Base-by-base conservation (phyloP, 1,140 invertebrate species). In the Sitobion miscanthi region DNA sequence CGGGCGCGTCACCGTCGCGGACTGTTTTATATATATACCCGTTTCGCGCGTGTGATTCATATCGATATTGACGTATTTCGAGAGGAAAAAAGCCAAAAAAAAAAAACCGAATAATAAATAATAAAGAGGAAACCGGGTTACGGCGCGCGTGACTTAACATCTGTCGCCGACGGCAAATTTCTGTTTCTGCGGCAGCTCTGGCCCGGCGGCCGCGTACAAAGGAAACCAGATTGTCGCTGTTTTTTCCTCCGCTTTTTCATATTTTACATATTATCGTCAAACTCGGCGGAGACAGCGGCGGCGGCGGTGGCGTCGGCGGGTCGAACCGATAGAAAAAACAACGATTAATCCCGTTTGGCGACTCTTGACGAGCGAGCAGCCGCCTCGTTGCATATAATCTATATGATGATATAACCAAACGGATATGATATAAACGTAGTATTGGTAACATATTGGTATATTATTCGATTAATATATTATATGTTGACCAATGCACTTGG, bases 81-180 rank as follows among this genome's bases (percentile, higher is more conserved):
- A 42, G 30, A 62, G 5, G 25, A 57, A 88, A 52, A 57, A 21
- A 9, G 30, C 17, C 25, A 57, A 35, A 88, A 54, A 52, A 14
- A 54, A 54, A 62, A 62, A 62, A 30, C 62, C 20, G 20, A 54
- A 52, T 21, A 69, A 90, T 62, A 62, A 90, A 90, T 57, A 62
- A 90, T 90, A 90, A 90, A 90, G 57, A 69, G 89, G 88, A 57
- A 57, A 90, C 89, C 89, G 38, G 89, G 38, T 45, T 45, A 89
- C 25, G 52, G 89, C 89, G 89, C 54, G 89, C 89, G 89, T 90
- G 38, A 90, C 89, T 90, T 90, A 90, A 90, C 89, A 69, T 90
- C 89, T 69, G 89, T 90, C 89, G 89, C 38, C 89, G 57, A 69
- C 89, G n/a, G 89, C 38, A 17, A 69, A 69, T 90, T 90, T 90